Percentiles rank a stretch among this genome's conserved stretches.
phyloP scores from a whole-genome alignment of 2,797 vertebrate genomes.

The Enteromius thamalakanensis region DNA sequence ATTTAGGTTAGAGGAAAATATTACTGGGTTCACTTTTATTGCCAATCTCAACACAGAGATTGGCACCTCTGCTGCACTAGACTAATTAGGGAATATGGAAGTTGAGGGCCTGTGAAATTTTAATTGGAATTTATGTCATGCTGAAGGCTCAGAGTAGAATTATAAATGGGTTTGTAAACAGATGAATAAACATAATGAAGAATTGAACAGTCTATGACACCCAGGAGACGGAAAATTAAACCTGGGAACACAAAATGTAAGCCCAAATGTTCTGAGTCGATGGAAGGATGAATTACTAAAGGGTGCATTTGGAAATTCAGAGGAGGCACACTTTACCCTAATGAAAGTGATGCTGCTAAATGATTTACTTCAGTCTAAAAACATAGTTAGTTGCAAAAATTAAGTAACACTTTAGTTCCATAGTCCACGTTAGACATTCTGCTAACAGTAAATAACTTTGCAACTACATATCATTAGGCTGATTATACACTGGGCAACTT shows the following conservation, averaged over 20 bases:
- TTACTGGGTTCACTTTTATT: background rate
- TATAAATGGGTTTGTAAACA: slow-evolving; percentile 43
- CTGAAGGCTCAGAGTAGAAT: slow-evolving; percentile 33
- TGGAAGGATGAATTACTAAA: background rate
- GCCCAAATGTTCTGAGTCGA: background rate
- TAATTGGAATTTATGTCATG: slow-evolving; percentile 50
- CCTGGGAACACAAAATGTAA: background rate
- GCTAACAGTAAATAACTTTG: too few relatives aligned
- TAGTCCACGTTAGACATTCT: too few relatives aligned
- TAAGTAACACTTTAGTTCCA: too few relatives aligned
- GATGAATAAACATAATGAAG: slow-evolving; percentile 47
- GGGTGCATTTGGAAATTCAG: background rate
- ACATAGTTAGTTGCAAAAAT: background rate
- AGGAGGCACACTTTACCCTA: background rate
- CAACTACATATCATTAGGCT: too few relatives aligned
- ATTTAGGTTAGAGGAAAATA: slow-evolving; percentile 28
- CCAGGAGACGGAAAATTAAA: background rate
- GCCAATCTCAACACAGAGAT: slow-evolving; percentile 29
- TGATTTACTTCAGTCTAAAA: background rate
- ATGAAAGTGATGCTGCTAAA: background rate
- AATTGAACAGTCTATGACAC: slow-evolving; percentile 31
- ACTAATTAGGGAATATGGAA: slow-evolving; percentile 42
- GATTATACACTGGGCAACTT: too few relatives aligned
- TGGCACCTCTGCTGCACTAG: slow-evolving; percentile 37
- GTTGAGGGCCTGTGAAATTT: slow-evolving; percentile 45